Conservation (phyloP, 1,140 invertebrate species). For the Cotesia typhae region DNA sequence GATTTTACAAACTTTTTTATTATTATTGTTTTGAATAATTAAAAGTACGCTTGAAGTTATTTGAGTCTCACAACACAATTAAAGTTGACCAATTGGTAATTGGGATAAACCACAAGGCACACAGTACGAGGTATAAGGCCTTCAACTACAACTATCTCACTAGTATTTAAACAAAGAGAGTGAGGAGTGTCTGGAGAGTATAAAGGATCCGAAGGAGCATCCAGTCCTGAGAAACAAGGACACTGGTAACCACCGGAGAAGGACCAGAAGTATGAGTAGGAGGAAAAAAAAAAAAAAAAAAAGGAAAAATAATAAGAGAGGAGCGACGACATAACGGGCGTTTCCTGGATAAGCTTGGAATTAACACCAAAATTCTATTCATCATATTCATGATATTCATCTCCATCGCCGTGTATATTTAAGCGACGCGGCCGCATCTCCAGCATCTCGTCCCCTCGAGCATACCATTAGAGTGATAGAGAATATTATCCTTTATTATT, state of each 20-base stretch:
- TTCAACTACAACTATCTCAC: background rate
- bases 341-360: constrained; percentile 36
- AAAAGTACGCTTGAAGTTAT: background rate
- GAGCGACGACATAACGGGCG: constrained; percentile 30
- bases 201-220: no score
- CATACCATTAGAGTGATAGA: no score
- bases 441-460: no score
- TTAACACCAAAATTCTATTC: constrained; percentile 40
- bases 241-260: no score
- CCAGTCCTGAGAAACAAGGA: no score
- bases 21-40: background rate
- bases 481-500: no score
- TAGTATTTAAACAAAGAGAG: no score
- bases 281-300: no score
- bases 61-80: constrained; percentile 10
- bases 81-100: constrained; percentile 26
- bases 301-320: constrained; percentile 22
- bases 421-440: constrained; percentile 17
- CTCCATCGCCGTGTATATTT: constrained; percentile 34
- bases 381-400: constrained; percentile 41
- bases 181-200: no score
- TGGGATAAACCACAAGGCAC: constrained; percentile 20
- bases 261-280: background rate
- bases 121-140: background rate
- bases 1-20: background rate